Evolutionary conservation across 2,797 vertebrate species (phyloP).

Genomic region (Mico argentatus): DNA sequence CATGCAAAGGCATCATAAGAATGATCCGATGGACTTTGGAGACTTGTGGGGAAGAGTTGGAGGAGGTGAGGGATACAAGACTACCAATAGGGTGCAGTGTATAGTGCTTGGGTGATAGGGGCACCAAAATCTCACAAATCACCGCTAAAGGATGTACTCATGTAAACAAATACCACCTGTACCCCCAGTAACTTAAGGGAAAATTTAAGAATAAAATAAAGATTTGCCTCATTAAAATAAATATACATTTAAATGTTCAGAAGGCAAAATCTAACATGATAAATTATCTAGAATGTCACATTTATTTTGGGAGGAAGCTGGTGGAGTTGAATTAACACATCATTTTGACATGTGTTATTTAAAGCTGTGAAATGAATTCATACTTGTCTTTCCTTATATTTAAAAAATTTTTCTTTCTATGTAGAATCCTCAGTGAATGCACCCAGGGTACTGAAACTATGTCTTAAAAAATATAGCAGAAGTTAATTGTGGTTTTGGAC

Average conservation of each 20-base stretch:
- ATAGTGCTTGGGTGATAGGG: too few species aligned
- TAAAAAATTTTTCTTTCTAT: background rate
- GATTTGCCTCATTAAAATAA: background rate
- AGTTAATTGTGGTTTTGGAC: background rate
- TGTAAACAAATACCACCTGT: too few species aligned
- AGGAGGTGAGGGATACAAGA: too few species aligned
- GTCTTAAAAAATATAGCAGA: background rate
- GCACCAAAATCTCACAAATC: too few species aligned
- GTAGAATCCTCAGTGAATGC: background rate
- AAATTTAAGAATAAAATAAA: too few species aligned
- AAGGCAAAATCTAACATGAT: background rate
- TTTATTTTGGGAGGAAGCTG: background rate
- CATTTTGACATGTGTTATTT: background rate
- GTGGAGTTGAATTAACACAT: background rate
- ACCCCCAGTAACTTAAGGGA: too few species aligned
- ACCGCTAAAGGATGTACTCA: too few species aligned
- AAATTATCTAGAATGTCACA: background rate
- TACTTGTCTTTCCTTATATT: background rate
- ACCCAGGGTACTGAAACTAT: background rate
- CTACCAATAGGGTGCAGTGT: too few species aligned
- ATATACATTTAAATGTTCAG: background rate
- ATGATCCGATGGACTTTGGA: too few species aligned
- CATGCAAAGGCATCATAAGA: too few species aligned
- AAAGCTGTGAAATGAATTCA: background rate
- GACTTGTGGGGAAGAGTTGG: too few species aligned